Percentiles rank a stretch among this genome's conserved stretches.
Conservation (phyloP, 2,113 vertebrate genomes). For the Hemiprocne comata region DNA sequence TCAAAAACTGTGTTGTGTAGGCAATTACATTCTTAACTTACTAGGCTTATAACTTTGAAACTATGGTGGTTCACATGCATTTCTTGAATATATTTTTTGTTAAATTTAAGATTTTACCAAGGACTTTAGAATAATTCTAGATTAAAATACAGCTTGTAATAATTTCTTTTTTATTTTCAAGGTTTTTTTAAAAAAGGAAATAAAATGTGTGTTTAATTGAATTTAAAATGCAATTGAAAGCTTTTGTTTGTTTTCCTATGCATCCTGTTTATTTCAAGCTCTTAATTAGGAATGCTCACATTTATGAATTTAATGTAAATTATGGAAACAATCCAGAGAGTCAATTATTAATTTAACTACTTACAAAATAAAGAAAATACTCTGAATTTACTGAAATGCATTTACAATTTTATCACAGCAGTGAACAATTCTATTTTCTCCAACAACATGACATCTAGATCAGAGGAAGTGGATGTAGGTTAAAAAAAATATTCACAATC, state of each 20-base stretch:
- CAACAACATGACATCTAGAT: neutral
- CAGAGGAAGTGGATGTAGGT: neutral
- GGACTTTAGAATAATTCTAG: neutral
- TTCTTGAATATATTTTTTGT: neutral
- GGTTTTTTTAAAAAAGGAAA: too few species aligned
- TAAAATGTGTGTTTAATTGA: neutral
- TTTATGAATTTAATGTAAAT: too few species aligned
- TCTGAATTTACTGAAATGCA: neutral
- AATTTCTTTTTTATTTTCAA: neutral
- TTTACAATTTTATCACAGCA: neutral
- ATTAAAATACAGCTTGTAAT: neutral
- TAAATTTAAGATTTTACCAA: neutral
- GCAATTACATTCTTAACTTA: neutral
- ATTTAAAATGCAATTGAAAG: neutral
- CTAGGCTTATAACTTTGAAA: neutral
- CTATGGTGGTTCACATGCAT: fast-evolving
- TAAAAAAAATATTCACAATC: neutral
- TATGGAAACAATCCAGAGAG: too few species aligned
- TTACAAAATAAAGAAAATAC: neutral
- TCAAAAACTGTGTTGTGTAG: neutral
- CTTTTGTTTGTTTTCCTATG: neutral
- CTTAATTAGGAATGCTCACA: neutral
- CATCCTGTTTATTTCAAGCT: neutral
- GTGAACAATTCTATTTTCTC: neutral
- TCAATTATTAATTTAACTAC: too few species aligned